Evolutionary conservation across 1,140 invertebrate genomes (phyloP).

Genomic region (Heliconius hewitsoni): DNA sequence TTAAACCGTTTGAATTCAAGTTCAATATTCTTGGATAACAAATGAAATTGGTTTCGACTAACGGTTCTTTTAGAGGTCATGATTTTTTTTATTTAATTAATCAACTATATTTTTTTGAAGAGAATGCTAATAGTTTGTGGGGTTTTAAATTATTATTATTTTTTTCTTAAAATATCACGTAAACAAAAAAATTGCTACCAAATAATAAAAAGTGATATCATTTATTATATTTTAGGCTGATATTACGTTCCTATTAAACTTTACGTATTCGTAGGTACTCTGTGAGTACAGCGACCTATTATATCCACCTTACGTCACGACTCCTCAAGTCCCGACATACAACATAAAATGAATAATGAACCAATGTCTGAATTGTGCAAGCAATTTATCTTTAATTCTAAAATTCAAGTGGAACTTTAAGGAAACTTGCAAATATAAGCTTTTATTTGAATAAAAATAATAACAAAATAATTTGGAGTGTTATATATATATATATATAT

Average conservation of each 20-base stretch:
- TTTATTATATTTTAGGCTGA: too few relatives aligned
- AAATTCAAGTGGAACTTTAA: background rate
- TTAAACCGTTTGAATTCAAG: background rate
- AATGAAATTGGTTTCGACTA: background rate
- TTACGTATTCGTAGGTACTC: background rate
- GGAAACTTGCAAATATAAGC: background rate
- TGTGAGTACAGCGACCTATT: constrained; percentile 11
- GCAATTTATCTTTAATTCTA: background rate
- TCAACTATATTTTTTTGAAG: background rate
- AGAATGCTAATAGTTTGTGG: background rate
- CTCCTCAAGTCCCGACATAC: background rate
- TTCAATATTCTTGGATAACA: background rate
- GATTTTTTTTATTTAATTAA: background rate
- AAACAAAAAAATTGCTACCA: too few relatives aligned
- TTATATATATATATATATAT: too few relatives aligned
- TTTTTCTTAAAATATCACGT: too few relatives aligned
- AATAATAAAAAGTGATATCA: too few relatives aligned
- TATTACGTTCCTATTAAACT: background rate
- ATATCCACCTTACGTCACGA: background rate
- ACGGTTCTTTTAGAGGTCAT: background rate
- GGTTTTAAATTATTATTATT: too few relatives aligned
- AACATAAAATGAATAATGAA: constrained; percentile 23
- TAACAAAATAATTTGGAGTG: too few relatives aligned
- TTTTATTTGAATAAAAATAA: background rate
- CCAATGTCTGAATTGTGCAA: background rate